Evolutionary conservation across 2,797 vertebrate genomes (phyloP).

Genomic region (Nothura maculosa): DNA sequence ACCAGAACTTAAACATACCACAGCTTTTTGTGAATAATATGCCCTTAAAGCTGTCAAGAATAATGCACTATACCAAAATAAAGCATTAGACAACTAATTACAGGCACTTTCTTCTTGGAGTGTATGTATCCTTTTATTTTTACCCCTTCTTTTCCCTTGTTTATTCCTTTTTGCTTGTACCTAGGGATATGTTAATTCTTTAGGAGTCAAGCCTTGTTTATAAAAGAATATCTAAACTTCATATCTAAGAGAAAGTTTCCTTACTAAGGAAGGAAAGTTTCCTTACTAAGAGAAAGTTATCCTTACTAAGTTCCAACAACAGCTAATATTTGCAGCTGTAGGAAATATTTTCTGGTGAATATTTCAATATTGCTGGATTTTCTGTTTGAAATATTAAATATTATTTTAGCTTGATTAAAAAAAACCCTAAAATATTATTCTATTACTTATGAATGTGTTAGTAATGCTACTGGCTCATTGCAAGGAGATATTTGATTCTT

Average conservation of each 20-base stretch:
- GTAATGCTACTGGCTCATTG: neutral
- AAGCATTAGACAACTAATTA: neutral
- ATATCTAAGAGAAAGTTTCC: conserved; percentile 12
- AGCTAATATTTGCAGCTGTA: neutral
- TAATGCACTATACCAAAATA: neutral
- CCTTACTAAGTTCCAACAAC: neutral
- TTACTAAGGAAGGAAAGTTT: conserved; percentile 8
- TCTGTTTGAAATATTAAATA: neutral
- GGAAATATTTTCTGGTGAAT: neutral
- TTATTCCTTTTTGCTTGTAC: neutral
- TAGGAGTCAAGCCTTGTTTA: conserved; percentile 15
- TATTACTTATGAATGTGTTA: neutral
- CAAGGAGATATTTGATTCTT: neutral
- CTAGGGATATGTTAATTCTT: conserved; percentile 15
- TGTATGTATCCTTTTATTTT: neutral
- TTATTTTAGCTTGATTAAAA: neutral
- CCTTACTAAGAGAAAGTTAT: no score
- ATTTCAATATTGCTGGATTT: neutral
- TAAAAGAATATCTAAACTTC: conserved; percentile 14
- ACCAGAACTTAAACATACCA: neutral
- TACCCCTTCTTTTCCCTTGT: neutral
- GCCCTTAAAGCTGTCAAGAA: neutral
- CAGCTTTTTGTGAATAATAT: neutral
- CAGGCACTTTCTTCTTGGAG: neutral
- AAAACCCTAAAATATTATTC: neutral